Base-by-base conservation (phyloP, 2,797 vertebrate species). In the Rhinophrynus dorsalis region DNA sequence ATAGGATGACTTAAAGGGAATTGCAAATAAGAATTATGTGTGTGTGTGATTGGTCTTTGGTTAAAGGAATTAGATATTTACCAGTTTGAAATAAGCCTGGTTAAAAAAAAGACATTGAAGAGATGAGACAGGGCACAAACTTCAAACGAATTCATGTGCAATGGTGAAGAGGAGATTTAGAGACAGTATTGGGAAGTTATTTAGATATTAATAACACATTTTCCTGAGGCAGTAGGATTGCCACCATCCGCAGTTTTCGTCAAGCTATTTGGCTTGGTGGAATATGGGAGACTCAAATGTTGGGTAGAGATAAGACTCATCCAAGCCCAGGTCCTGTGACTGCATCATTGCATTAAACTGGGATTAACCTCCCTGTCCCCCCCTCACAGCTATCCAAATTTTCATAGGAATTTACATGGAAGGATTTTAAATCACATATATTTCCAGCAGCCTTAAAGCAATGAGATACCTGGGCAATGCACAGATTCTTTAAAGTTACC, bases 191-290 rank as follows among this genome's bases (percentile, higher is more conserved):
- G 92, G 88, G 89, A 95, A 96, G 94, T 96, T 98, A 96, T 97
- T 96, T 96, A 97, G 95, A 95, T 98, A 98, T 97, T 98, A 97
- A 96, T 96, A 98, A 94, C 92, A 94, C 92, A 94, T 94, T 94
- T 93, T 96, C 95, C 96, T 92, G 90, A 87, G 96, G 96, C 95
- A 87, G 92, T 89, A 89, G 92, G 93, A 93, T 88, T 91, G 89
- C 92, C 88, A 92, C 92, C 92, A 92, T 95, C 92, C 92, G 91
- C 91, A 93, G 93, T 85, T 88, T 79, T 94, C 94, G 94, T 86
- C 83, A 89, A 96, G 94, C 94, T 94, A 93, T 95, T 96, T 95
- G 94, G 94, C 95, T 94, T 91, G 93, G 91, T 94, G 93, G 93
- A 96, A 97, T 95, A 92, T 93, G 90, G 91, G 90, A 95, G 93